Conservation (phyloP, 2,797 vertebrate genomes). For the Bucorvus abyssinicus region DNA sequence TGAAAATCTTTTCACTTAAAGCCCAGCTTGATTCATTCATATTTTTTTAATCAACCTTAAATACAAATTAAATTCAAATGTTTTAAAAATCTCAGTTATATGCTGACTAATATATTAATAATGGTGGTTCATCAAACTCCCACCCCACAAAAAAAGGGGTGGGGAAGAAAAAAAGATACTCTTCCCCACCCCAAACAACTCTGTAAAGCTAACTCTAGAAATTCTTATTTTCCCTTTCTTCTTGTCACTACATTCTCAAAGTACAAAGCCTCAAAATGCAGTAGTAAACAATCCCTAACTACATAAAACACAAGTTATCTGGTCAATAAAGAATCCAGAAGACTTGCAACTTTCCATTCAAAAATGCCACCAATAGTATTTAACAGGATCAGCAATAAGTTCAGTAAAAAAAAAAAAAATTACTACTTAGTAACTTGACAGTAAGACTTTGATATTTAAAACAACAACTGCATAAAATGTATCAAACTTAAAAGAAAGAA, state of each 20-base stretch:
- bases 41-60: not conserved
- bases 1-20: not conserved
- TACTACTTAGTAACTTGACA: not conserved
- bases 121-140: not conserved
- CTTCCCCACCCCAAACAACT: not conserved
- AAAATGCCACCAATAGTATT: not conserved
- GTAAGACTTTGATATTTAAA: not conserved
- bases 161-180: not conserved
- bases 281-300: not conserved
- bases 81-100: not conserved
- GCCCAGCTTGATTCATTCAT: not conserved
- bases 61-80: not conserved
- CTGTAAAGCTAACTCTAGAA: not conserved
- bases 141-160: not conserved
- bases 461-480: not conserved
- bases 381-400: not conserved
- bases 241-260: not conserved
- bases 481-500: not conserved
- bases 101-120: not conserved
- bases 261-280: not conserved
- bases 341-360: not conserved
- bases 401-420: accelerated
- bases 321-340: not conserved
- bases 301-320: not conserved
- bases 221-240: not conserved